phyloP scores from a whole-genome alignment of 2,888 invertebrate genomes.

The Smittia sp. region DNA sequence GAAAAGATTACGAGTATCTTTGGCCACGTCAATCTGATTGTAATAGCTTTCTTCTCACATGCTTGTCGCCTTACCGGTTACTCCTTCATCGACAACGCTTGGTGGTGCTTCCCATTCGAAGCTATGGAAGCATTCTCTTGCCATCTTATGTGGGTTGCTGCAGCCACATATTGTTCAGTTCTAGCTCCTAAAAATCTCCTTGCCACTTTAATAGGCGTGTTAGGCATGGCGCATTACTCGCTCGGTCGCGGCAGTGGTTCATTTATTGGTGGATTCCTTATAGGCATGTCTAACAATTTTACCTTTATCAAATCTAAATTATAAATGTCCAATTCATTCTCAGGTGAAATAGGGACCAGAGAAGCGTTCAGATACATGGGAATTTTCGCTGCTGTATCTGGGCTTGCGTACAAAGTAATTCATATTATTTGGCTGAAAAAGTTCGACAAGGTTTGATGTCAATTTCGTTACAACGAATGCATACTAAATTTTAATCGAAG shows the following conservation, averaged over 20 bases:
- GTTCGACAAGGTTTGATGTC: conserved; percentile 51
- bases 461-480: too few relatives aligned
- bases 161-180: conserved; percentile 81
- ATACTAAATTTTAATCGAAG: too few relatives aligned
- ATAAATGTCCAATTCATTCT: too few relatives aligned
- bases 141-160: conserved; percentile 88
- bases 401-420: conserved; percentile 66
- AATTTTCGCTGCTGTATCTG: conserved; percentile 67
- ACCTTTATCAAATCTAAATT: too few relatives aligned
- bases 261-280: conserved; percentile 74
- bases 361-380: conserved; percentile 71
- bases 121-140: conserved; percentile 82
- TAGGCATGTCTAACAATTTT: too few relatives aligned
- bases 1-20: conserved; percentile 77
- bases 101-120: conserved; percentile 88
- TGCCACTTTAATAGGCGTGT: conserved; percentile 81
- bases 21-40: conserved; percentile 80
- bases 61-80: conserved; percentile 78
- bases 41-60: conserved; percentile 81
- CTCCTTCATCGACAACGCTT: conserved; percentile 79
- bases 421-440: conserved; percentile 72
- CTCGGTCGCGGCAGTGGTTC: conserved; percentile 80
- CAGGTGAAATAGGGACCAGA: conserved; percentile 61
- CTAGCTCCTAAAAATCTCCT: conserved; percentile 78
- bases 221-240: conserved; percentile 87